Base-by-base conservation (phyloP, 2,888 invertebrate genomes). In the Leptothorax acervorum region DNA sequence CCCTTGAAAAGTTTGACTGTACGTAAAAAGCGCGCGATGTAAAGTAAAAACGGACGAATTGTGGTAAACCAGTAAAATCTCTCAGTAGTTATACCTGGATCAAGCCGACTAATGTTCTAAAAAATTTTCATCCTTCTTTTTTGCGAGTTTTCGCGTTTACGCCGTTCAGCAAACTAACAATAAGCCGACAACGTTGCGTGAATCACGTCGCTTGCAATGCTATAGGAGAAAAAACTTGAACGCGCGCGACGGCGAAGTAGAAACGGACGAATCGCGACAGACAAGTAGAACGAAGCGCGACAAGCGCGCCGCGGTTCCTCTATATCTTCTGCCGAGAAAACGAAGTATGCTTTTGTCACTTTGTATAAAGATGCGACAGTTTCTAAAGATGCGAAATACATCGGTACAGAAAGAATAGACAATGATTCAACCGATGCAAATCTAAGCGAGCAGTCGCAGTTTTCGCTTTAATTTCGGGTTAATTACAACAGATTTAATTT, bases 251-350 rank as follows among this genome's bases (percentile, higher is more conserved):
- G 12, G 9, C 71, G 11, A 82, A 82, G 74, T 68, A 60, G 60
- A 82, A 74, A 84, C 45, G 28, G 82, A 74, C 84, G 66, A 65
- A 74, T 84, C 73, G 63, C 73, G 48, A 11, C 70, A 48, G 63
- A 28, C 74, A 71, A 71, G 76, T 78, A 63, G 74, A 39, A 51
- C 60, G 66, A 68, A 55, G 55, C 39, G 57, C 45, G 66, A 62
- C 73, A 39, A 55, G 65, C 55, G 51, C 63, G n/a, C n/a, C 39
- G 18, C 39, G 18, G 35, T 42, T 23, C 8, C 60, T 48, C 15
- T 42, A 28, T 62, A 18, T 28, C 18, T 3, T n/a, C 42, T 48
- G 12, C 4, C 28, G 53, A 53, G 31, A 42, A 45, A 76, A 51
- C 48, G 48, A 45, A 75, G 66, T 48, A 18, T n/a, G 39, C 23